A percentile compares a stretch with the other conserved stretches of the same genome.
These are phyloP conservation scores for Gerris lacustris DNA, from an alignment of 2,888 invertebrate species.

Conservation along the genomic window DNA sequence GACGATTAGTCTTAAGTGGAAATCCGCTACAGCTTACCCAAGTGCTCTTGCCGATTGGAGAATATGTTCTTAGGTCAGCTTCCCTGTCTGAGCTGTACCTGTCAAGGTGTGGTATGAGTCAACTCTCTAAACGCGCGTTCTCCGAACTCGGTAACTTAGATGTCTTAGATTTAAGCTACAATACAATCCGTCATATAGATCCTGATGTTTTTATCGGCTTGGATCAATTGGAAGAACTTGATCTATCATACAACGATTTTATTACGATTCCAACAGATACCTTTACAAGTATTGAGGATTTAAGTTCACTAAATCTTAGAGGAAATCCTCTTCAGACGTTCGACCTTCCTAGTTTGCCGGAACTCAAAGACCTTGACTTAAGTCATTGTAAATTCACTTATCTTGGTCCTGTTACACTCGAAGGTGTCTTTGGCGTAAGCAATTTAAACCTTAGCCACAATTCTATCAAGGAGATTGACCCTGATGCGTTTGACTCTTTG, in stretches of 20 bases:
- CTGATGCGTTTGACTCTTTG: conserved; percentile 55
- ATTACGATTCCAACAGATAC: conserved; percentile 49
- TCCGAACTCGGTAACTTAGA: conserved; percentile 49
- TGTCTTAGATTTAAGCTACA: conserved; percentile 45
- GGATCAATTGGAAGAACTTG: conserved; percentile 20
- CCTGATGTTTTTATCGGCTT: conserved; percentile 21
- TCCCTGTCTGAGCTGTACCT: conserved; percentile 59
- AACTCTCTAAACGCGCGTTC: conserved; percentile 52
- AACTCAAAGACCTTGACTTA: conserved; percentile 54
- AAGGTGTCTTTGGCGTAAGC: not conserved
- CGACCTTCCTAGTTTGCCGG: conserved; percentile 36
- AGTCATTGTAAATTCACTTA: conserved; percentile 51
- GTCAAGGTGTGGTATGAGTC: conserved; percentile 54
- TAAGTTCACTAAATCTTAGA: conserved; percentile 55
- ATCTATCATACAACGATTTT: conserved; percentile 46
- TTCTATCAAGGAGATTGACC: conserved; percentile 31
- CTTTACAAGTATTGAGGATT: conserved; percentile 51
- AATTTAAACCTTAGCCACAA: conserved; percentile 7
- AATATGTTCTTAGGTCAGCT: conserved; percentile 43
- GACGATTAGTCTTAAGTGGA: conserved; percentile 52
- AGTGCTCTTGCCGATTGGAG: conserved; percentile 35
- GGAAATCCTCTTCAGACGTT: conserved; percentile 19
- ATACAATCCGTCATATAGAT: conserved; percentile 18
- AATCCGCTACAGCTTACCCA: conserved; percentile 47
- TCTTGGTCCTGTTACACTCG: not conserved